Evolutionary conservation across 1,140 invertebrate species (phyloP).

Genomic region (Chymomyza costata): DNA sequence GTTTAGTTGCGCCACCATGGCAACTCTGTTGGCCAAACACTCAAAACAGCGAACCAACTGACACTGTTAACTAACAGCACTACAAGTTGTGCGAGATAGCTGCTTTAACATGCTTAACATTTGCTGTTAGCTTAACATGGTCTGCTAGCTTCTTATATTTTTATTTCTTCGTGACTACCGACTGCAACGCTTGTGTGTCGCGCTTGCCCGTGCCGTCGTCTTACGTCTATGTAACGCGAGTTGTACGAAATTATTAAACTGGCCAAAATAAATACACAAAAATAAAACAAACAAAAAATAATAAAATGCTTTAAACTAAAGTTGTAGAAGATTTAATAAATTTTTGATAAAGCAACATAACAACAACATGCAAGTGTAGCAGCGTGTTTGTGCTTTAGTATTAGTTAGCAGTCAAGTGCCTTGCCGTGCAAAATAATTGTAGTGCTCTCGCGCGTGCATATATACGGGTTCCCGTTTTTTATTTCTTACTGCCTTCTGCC

Average conservation of each 20-base stretch:
- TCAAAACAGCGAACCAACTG: too few relatives aligned
- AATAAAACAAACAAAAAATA: conserved; percentile 20
- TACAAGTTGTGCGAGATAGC: too few relatives aligned
- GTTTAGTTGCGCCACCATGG: too few relatives aligned
- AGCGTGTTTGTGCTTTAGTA: too few relatives aligned
- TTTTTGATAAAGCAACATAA: too few relatives aligned
- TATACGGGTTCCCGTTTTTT: conserved; percentile 64
- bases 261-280: too few relatives aligned
- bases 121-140: too few relatives aligned
- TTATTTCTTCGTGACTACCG: conserved; percentile 30
- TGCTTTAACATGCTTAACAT: too few relatives aligned
- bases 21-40: too few relatives aligned
- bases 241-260: conserved; percentile 19
- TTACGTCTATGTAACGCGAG: conserved; percentile 42
- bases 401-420: conserved; percentile 38
- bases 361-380: conserved; percentile 23
- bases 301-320: conserved; percentile 19
- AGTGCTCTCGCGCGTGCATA: conserved; percentile 65
- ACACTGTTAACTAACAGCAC: conserved; percentile 15
- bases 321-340: conserved; percentile 13
- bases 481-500: conserved; percentile 32
- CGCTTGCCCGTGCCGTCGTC: conserved; percentile 29
- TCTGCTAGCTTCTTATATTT: conserved; percentile 15
- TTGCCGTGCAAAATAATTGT: conserved; percentile 26
- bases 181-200: conserved; percentile 32